Percentiles rank a stretch among this genome's conserved stretches.
These are phyloP conservation scores for Mugil cephalus DNA, from an alignment of 2,113 vertebrate genomes.

Conservation along the genomic window DNA sequence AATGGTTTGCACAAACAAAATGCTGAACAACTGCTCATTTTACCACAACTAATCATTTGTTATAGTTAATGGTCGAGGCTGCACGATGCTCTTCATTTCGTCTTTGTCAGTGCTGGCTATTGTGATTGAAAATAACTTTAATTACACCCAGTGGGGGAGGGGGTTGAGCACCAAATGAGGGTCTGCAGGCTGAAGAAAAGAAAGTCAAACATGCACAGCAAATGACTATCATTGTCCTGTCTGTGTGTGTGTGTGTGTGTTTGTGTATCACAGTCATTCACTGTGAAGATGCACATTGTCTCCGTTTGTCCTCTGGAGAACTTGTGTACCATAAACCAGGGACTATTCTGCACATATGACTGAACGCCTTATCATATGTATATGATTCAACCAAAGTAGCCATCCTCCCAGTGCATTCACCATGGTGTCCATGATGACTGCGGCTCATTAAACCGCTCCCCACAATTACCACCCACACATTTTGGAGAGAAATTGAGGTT, in stretches of 20 bases:
- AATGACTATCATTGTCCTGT: conserved; percentile 42
- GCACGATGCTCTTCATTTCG: conserved; percentile 33
- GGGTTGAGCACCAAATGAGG: conserved; percentile 13
- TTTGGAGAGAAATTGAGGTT: conserved; percentile 52
- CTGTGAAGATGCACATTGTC: conserved; percentile 3
- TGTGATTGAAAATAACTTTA: conserved; percentile 60
- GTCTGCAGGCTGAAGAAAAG: conserved; percentile 23
- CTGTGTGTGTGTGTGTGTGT: background rate
- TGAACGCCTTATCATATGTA: conserved; percentile 9
- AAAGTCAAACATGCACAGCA: conserved; percentile 21
- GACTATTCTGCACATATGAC: conserved; percentile 22
- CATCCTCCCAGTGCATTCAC: background rate
- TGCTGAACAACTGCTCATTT: background rate
- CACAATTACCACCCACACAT: background rate
- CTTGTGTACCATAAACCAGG: conserved; percentile 23
- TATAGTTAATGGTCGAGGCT: background rate
- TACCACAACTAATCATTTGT: conserved; percentile 17
- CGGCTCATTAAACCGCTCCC: conserved; percentile 36
- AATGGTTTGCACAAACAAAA: background rate
- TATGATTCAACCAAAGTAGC: conserved; percentile 44
- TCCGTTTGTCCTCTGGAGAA: conserved; percentile 10
- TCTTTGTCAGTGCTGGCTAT: conserved; percentile 29
- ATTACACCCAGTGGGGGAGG: conserved; percentile 40
- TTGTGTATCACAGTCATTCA: conserved; percentile 26
- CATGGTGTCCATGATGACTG: conserved; percentile 2